Percentiles rank a stretch among this genome's conserved stretches.
Conservation (phyloP, 2,113 vertebrate species). For the Argyrosomus japonicus region DNA sequence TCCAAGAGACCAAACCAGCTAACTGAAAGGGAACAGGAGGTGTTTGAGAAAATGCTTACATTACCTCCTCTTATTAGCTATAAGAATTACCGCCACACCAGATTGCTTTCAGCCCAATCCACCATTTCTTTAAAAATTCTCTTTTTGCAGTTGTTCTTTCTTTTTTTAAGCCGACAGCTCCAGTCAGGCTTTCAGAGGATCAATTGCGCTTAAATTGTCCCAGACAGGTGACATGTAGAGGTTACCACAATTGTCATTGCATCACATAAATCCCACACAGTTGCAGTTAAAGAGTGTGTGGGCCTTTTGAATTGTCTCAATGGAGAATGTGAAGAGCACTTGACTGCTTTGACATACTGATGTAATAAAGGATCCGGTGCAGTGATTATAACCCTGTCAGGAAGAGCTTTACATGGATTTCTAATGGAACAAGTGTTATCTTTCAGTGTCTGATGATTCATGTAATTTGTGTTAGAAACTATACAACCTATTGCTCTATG, state of each 20-base stretch:
- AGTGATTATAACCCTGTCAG: conserved; percentile 37
- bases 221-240: conserved; percentile 33
- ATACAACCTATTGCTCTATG: conserved; percentile 36
- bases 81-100: conserved; percentile 7
- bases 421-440: conserved; percentile 42
- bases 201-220: conserved; percentile 5
- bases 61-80: conserved; percentile 10
- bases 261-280: conserved; percentile 31
- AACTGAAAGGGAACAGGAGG: conserved; percentile 55
- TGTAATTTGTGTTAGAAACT: conserved; percentile 57
- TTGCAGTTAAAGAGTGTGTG: conserved; percentile 15
- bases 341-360: conserved; percentile 41
- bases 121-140: neutral
- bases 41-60: conserved; percentile 52
- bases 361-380: conserved; percentile 47
- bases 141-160: neutral
- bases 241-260: conserved; percentile 12
- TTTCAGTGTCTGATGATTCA: conserved; percentile 58
- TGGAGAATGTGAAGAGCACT: conserved; percentile 40
- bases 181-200: neutral
- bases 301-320: conserved; percentile 31
- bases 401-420: conserved; percentile 53
- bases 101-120: neutral
- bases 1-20: conserved; percentile 62
- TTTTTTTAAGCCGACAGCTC: neutral